Base-by-base conservation (phyloP, 92 coral and sea anemone genomes). In the Epizoanthus rinbou region DNA sequence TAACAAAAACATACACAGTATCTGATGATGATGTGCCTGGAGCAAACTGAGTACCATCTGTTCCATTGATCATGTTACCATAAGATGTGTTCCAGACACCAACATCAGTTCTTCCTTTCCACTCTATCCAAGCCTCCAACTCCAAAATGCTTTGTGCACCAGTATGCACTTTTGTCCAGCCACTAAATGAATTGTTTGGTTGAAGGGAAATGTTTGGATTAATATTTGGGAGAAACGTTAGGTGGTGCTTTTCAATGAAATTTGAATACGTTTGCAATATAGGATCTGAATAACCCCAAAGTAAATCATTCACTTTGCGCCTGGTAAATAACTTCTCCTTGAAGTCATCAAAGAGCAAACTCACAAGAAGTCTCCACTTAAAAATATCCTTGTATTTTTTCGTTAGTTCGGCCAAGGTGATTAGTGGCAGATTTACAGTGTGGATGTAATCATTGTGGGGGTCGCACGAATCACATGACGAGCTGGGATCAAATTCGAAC, bases 221-320 rank as follows among this genome's bases (percentile, higher is more conserved):
- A 19, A 95, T 76, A 47, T 85, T 90, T 1, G 98, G 98, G 0
- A 94, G 81, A 57, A 84, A 39, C 25, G 10, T 50, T 8, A 67
- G 13, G 10, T 69, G 78, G 10, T 64, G 1, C 15, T 73, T 67
- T 13, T 85, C 82, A 41, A 84, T 89, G 19, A 91, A 67, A 15
- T 88, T 73, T 31, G 28, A 53, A 84, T 95, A 95, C 35, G 78
- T 78, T 28, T 60, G 21, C 57, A 95, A 89, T 52, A 95, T 56
- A 17, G 98, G 92, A 57, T 95, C 98, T 5, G 83, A 62, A 75
- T 95, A 95, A 10, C 98, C 98, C 98, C 98, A 95, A 0, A 95
- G 62, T 47, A 92, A 86, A 70, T 93, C 95, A 6, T 93, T 81
- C 18, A 95, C 98, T 47, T 85, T 89, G 64, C 93, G 89, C 28